phyloP scores from a whole-genome alignment of 1,140 invertebrate genomes.

The Eriosoma lanigerum region DNA sequence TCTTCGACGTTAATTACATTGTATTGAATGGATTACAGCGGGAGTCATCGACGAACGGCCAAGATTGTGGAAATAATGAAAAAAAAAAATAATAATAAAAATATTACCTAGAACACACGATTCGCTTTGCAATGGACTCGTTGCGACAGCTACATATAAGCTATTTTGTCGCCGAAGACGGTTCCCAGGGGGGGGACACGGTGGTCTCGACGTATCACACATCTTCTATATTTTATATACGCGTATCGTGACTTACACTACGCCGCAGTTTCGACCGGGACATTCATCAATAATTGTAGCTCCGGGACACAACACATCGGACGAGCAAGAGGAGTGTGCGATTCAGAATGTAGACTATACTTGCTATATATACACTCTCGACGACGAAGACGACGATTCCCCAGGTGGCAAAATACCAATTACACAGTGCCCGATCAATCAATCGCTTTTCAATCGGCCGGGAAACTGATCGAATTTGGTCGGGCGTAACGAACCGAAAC shows the following conservation, averaged over 20 bases:
- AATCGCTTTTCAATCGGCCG: slow-evolving; percentile 50
- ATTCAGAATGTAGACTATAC: too few species aligned
- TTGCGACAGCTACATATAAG: slow-evolving; percentile 14
- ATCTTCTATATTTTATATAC: background rate
- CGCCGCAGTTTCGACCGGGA: background rate
- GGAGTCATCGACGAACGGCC: too few species aligned
- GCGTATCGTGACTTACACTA: background rate
- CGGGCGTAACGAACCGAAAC: slow-evolving; percentile 48
- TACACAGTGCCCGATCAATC: slow-evolving; percentile 48
- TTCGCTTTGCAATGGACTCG: background rate
- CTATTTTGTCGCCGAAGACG: too few species aligned
- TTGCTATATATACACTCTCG: background rate
- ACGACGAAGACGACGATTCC: slow-evolving; percentile 21
- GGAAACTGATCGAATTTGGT: slow-evolving; percentile 50
- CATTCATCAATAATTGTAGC: slow-evolving; percentile 50
- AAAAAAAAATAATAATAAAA: too few species aligned
- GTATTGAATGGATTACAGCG: too few species aligned
- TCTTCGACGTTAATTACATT: too few species aligned
- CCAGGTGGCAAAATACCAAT: slow-evolving; percentile 51
- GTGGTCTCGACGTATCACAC: background rate
- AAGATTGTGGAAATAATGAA: too few species aligned
- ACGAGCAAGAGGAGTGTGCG: background rate
- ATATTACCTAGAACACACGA: too few species aligned
- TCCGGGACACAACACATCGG: slow-evolving; percentile 9
- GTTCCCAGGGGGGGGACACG: background rate